Conservation (phyloP, 2,888 invertebrate genomes). For the Hyposoter didymator region DNA sequence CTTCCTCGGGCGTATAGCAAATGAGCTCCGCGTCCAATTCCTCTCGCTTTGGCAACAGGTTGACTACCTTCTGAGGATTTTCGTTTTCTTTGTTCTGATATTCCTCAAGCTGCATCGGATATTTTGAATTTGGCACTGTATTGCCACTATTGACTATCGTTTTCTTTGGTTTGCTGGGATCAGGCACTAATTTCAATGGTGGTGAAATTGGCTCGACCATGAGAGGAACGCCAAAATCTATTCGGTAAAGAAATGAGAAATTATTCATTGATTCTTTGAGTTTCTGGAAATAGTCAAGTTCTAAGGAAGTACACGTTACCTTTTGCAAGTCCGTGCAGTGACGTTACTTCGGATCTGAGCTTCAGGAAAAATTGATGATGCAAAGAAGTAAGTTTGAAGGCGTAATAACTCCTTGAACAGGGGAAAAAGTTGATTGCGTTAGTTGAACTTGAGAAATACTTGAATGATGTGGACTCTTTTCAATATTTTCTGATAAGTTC, state of each 20-base stretch:
- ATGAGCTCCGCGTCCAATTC: conserved; percentile 70
- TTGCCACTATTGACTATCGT: conserved; percentile 74
- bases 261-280: background rate
- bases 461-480: background rate
- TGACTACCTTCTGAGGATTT: conserved; percentile 85
- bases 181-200: conserved; percentile 75
- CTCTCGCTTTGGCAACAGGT: conserved; percentile 65
- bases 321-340: conserved; percentile 83
- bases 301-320: conserved; percentile 73
- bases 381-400: conserved; percentile 91
- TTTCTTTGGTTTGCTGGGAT: conserved; percentile 79
- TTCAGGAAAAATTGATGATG: conserved; percentile 92
- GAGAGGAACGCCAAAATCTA: conserved; percentile 83
- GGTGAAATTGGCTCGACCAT: conserved; percentile 75
- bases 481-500: background rate
- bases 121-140: conserved; percentile 64
- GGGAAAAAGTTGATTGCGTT: conserved; percentile 8
- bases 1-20: conserved; percentile 78
- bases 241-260: background rate
- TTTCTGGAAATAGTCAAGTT: background rate
- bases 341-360: conserved; percentile 89
- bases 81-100: conserved; percentile 90
- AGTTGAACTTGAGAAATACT: background rate
- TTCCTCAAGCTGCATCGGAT: conserved; percentile 85
- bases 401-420: conserved; percentile 88